A percentile compares a stretch with the other conserved stretches of the same genome.
Evolutionary conservation across 2,113 vertebrate species (phyloP).

Genomic region (Chrysemys picta): DNA sequence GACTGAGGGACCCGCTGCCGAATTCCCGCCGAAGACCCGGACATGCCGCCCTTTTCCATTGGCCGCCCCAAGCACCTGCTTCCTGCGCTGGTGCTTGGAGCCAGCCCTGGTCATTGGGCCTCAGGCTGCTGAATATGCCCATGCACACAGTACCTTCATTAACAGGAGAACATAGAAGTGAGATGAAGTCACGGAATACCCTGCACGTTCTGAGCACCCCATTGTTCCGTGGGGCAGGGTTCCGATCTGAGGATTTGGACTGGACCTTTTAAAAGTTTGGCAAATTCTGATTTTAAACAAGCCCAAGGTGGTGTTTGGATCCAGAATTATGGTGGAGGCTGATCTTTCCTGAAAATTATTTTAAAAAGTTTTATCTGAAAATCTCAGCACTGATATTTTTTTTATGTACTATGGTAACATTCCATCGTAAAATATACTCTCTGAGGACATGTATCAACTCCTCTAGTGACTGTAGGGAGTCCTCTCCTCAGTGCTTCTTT

Average conservation of each 20-base stretch:
- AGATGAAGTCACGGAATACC: background rate
- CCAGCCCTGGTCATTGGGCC: background rate
- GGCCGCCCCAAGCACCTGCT: no score
- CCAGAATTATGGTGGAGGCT: background rate
- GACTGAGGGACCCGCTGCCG: no score
- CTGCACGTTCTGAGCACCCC: background rate
- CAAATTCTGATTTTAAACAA: background rate
- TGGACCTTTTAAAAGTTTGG: background rate
- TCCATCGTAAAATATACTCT: background rate
- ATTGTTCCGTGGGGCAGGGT: rapidly evolving
- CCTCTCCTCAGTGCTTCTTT: background rate
- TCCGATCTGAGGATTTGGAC: background rate
- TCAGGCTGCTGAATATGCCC: background rate
- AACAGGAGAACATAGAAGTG: background rate
- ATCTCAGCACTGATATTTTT: background rate
- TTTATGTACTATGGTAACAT: background rate
- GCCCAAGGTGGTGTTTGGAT: rapidly evolving
- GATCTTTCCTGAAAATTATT: background rate
- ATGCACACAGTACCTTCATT: background rate
- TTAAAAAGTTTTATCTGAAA: rapidly evolving
- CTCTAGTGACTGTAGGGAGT: background rate
- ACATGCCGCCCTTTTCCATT: no score
- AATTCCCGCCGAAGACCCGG: no score
- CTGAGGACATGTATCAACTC: background rate
- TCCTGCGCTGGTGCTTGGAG: no score